Base-by-base conservation (phyloP, 2,888 invertebrate genomes). In the Graphium colonna region DNA sequence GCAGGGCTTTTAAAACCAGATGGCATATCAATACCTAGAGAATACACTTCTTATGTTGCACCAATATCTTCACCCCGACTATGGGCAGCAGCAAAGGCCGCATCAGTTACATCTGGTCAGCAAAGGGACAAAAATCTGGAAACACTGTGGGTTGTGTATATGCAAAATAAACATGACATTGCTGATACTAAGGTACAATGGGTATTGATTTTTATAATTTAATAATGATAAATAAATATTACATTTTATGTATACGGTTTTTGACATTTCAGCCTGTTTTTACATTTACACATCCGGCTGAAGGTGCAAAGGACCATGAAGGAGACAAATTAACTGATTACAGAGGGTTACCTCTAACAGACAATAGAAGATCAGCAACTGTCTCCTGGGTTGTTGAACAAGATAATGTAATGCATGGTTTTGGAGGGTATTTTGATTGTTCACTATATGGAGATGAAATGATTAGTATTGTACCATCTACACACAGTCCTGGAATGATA, bases 381-480 rank as follows among this genome's bases (percentile, higher is more conserved):
- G 77, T 95, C 10, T 90, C 89, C 18, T 98, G 97, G 85, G 79
- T 89, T 12, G 93, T 94, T 1, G 77, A 90, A 26, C 92, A 94
- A 66, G 95, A 97, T 71, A 94, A 94, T 73, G 92, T 97, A 1
- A 84, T 98, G 63, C 97, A 98, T 73, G 99, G 98, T 1, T 96
- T 99, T 82, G 96, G 95, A 18, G 99, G 99, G 3, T 99, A 97
- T 79, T 99, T 99, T 84, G 96, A 98, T 72, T 94, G 97, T 38
- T 87, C 92, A 16, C 90, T 99, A 12, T 98, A 96, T 80, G 95
- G 95, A 58, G 93, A 96, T 68, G 92, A 98, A 52, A 92, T 86
- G 65, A 88, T 99, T 44, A 98, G 98, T 78, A 98, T 97, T 69
- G 93, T 95, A 67, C 98, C 99, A 0, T 91, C 92, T 42, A 96